Evolutionary conservation across 2,113 vertebrate genomes (phyloP).

Genomic region (Siphamia tubifer): DNA sequence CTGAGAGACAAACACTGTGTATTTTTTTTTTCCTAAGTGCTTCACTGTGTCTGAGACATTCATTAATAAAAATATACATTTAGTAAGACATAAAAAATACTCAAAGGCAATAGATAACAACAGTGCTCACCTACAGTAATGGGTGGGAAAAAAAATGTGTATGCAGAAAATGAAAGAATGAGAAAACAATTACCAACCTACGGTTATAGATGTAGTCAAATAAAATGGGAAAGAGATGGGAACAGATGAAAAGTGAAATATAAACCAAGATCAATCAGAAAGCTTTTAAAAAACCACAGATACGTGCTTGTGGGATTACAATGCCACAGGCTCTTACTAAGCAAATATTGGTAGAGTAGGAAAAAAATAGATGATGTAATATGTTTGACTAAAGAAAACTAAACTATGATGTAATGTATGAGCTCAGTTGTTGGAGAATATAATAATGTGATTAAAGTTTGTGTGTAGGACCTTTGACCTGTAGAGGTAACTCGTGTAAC

Average conservation of each 20-base stretch:
- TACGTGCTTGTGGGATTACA: background rate
- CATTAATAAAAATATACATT: background rate
- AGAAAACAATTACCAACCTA: background rate
- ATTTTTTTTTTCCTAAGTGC: constrained; percentile 7
- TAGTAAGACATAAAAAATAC: background rate
- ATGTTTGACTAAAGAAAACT: background rate
- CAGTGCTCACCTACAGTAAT: background rate
- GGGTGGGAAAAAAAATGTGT: background rate
- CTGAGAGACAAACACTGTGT: constrained; percentile 11
- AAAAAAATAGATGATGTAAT: constrained; percentile 16
- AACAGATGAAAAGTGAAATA: background rate
- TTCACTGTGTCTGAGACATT: background rate
- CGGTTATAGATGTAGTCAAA: background rate
- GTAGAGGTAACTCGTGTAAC: no score
- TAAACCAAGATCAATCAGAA: constrained; percentile 29
- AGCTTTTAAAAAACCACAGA: constrained; percentile 51
- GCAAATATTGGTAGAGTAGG: background rate
- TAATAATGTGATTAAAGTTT: no score
- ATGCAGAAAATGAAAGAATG: background rate
- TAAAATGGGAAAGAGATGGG: constrained; percentile 3
- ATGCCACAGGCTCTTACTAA: background rate
- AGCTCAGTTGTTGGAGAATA: no score
- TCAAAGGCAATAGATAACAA: background rate
- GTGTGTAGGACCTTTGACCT: no score
- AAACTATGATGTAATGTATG: background rate